These are phyloP conservation scores for Meleagris gallopavo DNA, from an alignment of 2,113 vertebrate genomes.

Conservation along the genomic window DNA sequence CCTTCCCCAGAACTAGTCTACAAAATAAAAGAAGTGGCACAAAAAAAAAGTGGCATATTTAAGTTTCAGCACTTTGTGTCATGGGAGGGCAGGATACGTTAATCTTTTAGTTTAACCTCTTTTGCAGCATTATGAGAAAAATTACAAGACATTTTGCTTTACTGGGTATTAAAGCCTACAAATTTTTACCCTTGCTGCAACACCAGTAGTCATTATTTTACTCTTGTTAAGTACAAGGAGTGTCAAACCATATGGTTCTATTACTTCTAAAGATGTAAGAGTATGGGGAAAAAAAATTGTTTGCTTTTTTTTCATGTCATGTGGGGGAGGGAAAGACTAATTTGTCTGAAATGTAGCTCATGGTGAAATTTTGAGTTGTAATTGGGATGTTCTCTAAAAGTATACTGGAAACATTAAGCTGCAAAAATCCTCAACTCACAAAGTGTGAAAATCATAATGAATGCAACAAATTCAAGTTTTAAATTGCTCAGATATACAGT, in stretches of 20 bases:
- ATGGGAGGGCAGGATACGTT: not conserved
- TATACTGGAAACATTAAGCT: not conserved
- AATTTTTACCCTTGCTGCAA: not conserved
- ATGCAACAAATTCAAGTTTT: not conserved
- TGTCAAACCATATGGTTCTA: not conserved
- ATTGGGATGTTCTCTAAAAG: not conserved
- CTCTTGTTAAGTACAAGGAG: not conserved
- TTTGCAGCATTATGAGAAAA: not conserved
- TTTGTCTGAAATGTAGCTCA: not conserved
- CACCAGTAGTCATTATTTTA: not conserved
- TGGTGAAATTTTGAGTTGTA: not conserved
- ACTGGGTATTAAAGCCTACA: not conserved
- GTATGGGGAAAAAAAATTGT: not conserved
- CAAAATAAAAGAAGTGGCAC: not conserved
- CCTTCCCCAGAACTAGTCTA: not conserved
- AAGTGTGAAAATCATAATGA: not conserved
- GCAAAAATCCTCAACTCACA: not conserved
- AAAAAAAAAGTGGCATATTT: not conserved
- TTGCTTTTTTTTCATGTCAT: not conserved
- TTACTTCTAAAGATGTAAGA: not conserved
- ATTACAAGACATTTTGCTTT: not conserved
- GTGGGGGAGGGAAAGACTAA: not conserved
- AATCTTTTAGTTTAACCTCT: conserved; percentile 3
- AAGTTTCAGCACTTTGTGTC: not conserved
- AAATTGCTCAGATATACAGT: not conserved